Percentiles rank a stretch among this genome's conserved stretches.
These are phyloP conservation scores for Meles meles DNA, from an alignment of 2,113 vertebrate species.

Conservation along the genomic window DNA sequence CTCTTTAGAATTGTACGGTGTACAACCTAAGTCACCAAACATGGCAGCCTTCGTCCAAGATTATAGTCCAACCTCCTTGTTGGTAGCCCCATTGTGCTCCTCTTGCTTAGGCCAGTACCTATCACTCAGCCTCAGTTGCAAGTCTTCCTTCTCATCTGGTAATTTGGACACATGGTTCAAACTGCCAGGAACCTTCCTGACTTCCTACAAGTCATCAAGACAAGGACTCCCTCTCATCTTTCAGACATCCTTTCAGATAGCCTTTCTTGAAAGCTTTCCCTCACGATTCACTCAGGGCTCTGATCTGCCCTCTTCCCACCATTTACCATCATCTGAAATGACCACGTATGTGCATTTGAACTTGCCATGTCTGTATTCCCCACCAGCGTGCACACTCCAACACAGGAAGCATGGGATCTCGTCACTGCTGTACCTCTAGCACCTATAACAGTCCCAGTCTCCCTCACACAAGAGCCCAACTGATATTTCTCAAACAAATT, in stretches of 20 bases:
- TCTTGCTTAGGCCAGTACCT: neutral
- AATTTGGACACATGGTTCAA: neutral
- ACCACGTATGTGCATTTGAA: neutral
- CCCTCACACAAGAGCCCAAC: neutral
- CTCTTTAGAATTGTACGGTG: neutral
- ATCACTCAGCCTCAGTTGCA: neutral
- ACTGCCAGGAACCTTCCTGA: neutral
- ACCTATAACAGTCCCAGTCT: neutral
- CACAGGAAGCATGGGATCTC: neutral
- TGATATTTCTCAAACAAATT: neutral
- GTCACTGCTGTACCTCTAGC: neutral
- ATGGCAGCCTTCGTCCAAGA: no score
- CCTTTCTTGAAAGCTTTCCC: neutral
- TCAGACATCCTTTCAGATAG: neutral
- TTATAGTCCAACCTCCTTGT: neutral
- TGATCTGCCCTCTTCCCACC: neutral
- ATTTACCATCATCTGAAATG: neutral
- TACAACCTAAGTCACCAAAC: neutral
- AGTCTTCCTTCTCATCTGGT: neutral
- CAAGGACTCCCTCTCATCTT: neutral
- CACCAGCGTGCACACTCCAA: neutral
- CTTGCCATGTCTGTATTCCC: neutral
- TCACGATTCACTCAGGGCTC: neutral
- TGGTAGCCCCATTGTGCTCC: neutral
- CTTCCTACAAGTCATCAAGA: neutral